Evolutionary conservation across 2,888 invertebrate species (phyloP).

Genomic region (Dendrolimus pini): DNA sequence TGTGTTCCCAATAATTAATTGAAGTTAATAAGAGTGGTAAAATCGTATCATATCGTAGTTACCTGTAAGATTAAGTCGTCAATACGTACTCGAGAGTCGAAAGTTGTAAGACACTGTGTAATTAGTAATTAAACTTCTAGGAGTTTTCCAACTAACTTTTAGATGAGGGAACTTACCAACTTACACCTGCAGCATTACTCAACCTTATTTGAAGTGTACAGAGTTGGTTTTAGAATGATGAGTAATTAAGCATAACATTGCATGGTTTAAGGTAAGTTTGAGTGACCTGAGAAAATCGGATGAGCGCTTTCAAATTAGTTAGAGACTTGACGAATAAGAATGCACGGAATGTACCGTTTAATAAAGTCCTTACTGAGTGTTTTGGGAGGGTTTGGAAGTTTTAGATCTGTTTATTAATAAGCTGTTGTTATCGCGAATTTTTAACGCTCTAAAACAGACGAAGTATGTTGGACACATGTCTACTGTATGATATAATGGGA

Average conservation of each 20-base stretch:
- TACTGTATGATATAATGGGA: too few relatives aligned
- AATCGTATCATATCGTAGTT: background rate
- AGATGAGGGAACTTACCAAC: slow-evolving; percentile 2
- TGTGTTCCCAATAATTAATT: too few relatives aligned
- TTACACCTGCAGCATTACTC: too few relatives aligned
- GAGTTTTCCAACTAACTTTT: slow-evolving; percentile 16
- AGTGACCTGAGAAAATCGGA: slow-evolving; percentile 6
- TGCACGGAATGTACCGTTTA: slow-evolving; percentile 6
- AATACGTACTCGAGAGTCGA: background rate
- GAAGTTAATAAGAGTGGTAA: too few relatives aligned
- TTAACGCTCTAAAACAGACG: too few relatives aligned
- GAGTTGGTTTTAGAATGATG: too few relatives aligned
- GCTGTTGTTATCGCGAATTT: too few relatives aligned
- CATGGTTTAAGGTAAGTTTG: background rate
- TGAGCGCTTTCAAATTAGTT: background rate
- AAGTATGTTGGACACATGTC: too few relatives aligned
- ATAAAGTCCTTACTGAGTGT: background rate
- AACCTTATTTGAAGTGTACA: too few relatives aligned
- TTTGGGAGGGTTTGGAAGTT: background rate
- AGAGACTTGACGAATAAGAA: background rate
- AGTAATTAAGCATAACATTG: background rate
- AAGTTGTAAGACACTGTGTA: slow-evolving; percentile 9
- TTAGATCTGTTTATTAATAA: background rate
- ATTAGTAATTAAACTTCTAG: slow-evolving; percentile 36
- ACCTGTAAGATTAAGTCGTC: background rate